These are phyloP conservation scores for Anagrus nilaparvatae DNA, from an alignment of 1,140 invertebrate genomes.

Conservation along the genomic window DNA sequence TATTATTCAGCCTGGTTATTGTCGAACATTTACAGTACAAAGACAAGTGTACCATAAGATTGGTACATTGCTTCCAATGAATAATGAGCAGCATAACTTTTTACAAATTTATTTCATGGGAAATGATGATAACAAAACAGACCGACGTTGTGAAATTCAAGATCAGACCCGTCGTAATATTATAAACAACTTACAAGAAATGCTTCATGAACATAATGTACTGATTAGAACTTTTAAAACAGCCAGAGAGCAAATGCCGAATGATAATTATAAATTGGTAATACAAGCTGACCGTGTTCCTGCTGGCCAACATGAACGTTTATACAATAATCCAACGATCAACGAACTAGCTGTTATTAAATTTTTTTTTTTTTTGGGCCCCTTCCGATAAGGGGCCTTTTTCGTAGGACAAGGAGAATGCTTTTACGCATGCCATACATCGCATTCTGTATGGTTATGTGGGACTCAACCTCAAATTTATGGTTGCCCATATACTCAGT, in stretches of 20 bases:
- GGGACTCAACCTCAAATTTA: no score
- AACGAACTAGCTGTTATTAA: background rate
- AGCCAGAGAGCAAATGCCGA: conserved; percentile 29
- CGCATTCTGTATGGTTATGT: no score
- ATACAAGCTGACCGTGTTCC: conserved; percentile 34
- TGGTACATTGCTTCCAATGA: conserved; percentile 20
- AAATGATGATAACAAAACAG: conserved; percentile 30
- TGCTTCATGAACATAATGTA: conserved; percentile 34
- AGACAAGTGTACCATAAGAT: conserved; percentile 29
- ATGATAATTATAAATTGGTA: conserved; percentile 31
- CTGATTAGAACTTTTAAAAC: conserved; percentile 35
- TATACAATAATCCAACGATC: background rate
- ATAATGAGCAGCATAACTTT: conserved; percentile 21
- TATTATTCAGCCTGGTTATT: conserved; percentile 16
- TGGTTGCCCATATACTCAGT: no score
- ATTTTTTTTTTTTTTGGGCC: no score
- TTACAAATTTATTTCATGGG: conserved; percentile 36
- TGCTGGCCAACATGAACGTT: background rate
- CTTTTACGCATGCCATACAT: no score
- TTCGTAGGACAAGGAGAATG: no score
- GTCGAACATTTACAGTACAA: conserved; percentile 25
- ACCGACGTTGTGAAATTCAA: conserved; percentile 28
- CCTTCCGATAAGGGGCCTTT: no score
- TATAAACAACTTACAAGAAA: conserved; percentile 25
- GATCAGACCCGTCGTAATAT: conserved; percentile 25